Evolutionary conservation across 1,140 invertebrate genomes (phyloP), one percentile per base, ranked within the genome.

Genomic region (Polypedilum pembai): DNA sequence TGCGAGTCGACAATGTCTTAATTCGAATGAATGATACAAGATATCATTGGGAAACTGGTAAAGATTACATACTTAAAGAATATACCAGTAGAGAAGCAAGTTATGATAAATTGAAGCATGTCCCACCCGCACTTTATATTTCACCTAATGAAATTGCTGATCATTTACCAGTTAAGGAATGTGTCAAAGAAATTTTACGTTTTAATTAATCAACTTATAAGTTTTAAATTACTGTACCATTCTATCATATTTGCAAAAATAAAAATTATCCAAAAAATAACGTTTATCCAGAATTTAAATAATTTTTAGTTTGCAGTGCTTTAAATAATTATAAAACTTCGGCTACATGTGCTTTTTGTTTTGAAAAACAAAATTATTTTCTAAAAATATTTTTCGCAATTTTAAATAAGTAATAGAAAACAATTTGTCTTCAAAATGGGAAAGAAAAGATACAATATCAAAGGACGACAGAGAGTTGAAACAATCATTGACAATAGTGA

Each of bases 1-100:
- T 99, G 74, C 87, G 98, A 81, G 93, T 99, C 5, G 98, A 99
- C 82, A 88, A 92, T 79, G 95, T 98, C 0, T 85, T 98, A 79
- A 85, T 97, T 0, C 85, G 92, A 76, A 88, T 97, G 18, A 91
- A 94, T 80, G 98, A 99, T 83, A 98, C 96, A 0, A 87, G 98
- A 77, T 86, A 96, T 78, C 95, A 95, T 82, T 91, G 94, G 80
- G 92, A 96, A 81, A 86, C 90, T 65, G 87, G 88, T 20, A 87
- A 90, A 20, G 81, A 90, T 77, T 92, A 90, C 82, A 84, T 95
- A 21, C 79, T 95, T 8, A 85, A 91, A 77, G 93, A 95, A 80
- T 92, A 86, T 76, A 92, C 90, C 18, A 87, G 88, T 17, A 87
- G 89, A 77, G 91, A 94, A 84, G 87, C 89, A 7, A 87, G 86